Conservation (phyloP, 2,888 invertebrate species). For the Noctua comes region DNA sequence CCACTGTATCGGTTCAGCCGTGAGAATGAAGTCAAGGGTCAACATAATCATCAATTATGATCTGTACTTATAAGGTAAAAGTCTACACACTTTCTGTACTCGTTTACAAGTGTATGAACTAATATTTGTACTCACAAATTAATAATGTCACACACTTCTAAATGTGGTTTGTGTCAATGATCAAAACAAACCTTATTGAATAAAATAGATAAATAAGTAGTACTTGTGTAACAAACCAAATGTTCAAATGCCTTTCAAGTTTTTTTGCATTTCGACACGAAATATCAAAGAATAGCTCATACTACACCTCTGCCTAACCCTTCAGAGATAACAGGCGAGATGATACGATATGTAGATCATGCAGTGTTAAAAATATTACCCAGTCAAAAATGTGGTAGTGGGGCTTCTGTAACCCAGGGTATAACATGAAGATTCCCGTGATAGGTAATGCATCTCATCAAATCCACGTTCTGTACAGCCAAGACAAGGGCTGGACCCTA, state of each 20-base stretch:
- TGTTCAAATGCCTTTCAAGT: neutral
- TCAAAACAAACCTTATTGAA: neutral
- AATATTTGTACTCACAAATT: constrained; percentile 13
- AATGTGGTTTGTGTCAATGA: neutral
- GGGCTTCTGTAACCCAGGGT: neutral
- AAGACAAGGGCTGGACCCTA: neutral
- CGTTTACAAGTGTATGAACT: neutral
- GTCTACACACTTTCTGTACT: constrained; percentile 24
- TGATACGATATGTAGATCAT: neutral
- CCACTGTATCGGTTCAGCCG: constrained; percentile 11
- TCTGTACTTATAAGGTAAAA: constrained; percentile 42
- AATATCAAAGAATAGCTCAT: neutral
- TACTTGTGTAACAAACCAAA: neutral
- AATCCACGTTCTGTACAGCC: neutral
- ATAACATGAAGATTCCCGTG: neutral
- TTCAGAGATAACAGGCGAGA: neutral
- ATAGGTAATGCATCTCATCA: neutral
- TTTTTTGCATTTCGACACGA: neutral
- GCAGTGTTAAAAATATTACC: neutral
- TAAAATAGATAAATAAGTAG: neutral
- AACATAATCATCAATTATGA: constrained; percentile 47
- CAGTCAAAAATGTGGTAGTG: neutral
- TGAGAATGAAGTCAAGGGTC: constrained; percentile 54
- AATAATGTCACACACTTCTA: neutral
- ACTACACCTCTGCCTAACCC: neutral